phyloP scores from a whole-genome alignment of 2,113 vertebrate genomes.

The Dendropsophus ebraccatus region DNA sequence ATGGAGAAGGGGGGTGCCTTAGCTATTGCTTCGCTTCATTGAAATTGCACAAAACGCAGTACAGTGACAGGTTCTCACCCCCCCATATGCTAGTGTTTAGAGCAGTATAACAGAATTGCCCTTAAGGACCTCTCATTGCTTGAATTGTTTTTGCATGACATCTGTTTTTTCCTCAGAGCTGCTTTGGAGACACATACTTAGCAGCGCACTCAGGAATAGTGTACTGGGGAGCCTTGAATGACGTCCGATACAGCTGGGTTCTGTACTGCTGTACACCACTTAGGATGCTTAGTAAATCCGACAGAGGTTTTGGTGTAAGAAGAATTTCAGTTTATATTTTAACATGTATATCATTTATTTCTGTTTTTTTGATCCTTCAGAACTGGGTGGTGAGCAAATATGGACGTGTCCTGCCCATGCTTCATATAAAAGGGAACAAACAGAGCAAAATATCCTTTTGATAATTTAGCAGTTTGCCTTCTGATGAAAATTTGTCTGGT shows the following conservation, averaged over 20 bases:
- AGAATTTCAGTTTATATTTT: background rate
- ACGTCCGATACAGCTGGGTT: background rate
- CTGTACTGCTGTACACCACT: background rate
- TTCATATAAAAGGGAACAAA: constrained; percentile 79
- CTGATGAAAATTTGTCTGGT: too few species aligned
- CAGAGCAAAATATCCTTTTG: constrained; percentile 87
- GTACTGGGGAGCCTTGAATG: background rate
- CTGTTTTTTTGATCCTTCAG: constrained; percentile 70
- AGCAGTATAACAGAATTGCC: background rate
- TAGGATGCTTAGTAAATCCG: too few species aligned
- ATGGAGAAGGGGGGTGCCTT: background rate
- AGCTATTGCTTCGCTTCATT: too few species aligned
- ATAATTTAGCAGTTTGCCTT: background rate
- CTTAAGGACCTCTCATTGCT: background rate
- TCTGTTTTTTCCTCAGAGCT: background rate
- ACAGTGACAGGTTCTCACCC: too few species aligned
- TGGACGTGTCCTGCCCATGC: constrained; percentile 89
- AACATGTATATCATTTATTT: too few species aligned
- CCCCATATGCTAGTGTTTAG: background rate
- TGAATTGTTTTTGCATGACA: background rate
- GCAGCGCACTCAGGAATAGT: background rate
- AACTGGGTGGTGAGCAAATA: constrained; percentile 98
- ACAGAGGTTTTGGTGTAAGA: background rate
- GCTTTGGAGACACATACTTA: background rate
- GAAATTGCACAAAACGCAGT: background rate